These are phyloP conservation scores for Streblospio benedicti DNA, from an alignment of 1,140 invertebrate genomes.

Conservation along the genomic window DNA sequence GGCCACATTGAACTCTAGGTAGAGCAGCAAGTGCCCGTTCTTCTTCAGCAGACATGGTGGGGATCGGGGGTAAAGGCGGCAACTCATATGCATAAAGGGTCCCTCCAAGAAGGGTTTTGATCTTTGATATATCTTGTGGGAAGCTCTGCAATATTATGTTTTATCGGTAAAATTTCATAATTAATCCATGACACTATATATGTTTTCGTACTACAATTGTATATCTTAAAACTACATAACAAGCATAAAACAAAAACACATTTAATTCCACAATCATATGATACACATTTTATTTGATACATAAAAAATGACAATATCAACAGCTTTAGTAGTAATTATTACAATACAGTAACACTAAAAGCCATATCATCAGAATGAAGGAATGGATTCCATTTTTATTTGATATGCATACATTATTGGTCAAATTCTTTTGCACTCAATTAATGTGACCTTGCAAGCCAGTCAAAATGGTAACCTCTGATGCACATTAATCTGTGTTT, in stretches of 20 bases:
- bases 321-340: too few relatives aligned
- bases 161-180: background rate
- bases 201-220: background rate
- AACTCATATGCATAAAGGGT: constrained; percentile 53
- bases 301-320: background rate
- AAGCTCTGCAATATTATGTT: constrained; percentile 44
- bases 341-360: too few relatives aligned
- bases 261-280: background rate
- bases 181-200: background rate
- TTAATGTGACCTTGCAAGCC: too few relatives aligned
- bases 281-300: background rate
- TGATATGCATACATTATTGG: too few relatives aligned
- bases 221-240: background rate
- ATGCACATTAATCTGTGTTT: too few relatives aligned
- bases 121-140: constrained; percentile 50
- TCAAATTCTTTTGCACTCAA: too few relatives aligned
- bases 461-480: too few relatives aligned
- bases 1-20: too few relatives aligned
- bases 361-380: too few relatives aligned
- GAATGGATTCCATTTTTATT: too few relatives aligned
- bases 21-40: too few relatives aligned
- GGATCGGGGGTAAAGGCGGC: constrained; percentile 45
- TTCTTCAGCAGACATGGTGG: too few relatives aligned
- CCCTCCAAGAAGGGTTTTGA: constrained; percentile 43
- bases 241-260: background rate